Percentiles rank a stretch among this genome's conserved stretches.
phyloP scores from a whole-genome alignment of 2,888 invertebrate genomes.

The Syrphus vitripennis region DNA sequence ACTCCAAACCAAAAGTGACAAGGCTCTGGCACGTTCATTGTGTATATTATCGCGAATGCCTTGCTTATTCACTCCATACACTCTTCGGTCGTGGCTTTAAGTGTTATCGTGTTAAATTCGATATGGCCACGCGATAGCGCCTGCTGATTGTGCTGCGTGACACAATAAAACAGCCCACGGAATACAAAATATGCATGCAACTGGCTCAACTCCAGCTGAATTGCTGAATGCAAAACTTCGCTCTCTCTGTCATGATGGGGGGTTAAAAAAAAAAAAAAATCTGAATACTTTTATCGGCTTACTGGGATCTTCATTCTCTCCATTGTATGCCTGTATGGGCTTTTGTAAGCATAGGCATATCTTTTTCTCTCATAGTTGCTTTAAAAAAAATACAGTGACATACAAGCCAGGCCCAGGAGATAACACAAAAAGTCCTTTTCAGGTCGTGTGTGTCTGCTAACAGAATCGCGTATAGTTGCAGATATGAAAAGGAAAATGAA shows the following conservation, averaged over 20 bases:
- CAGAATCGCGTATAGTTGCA: background rate
- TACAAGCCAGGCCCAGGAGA: constrained; percentile 30
- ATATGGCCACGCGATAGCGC: constrained; percentile 66
- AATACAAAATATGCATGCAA: constrained; percentile 50
- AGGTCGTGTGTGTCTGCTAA: constrained; percentile 10
- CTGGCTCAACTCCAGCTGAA: background rate
- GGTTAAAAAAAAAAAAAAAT: constrained; percentile 27
- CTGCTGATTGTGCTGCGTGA: constrained; percentile 58
- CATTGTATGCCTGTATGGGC: background rate
- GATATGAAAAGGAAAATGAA: background rate
- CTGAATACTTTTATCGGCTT: constrained; percentile 44
- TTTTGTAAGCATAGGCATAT: background rate
- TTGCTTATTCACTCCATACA: constrained; percentile 12
- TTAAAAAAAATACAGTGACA: constrained; percentile 41
- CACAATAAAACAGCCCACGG: constrained; percentile 60
- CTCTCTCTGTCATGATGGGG: constrained; percentile 30
- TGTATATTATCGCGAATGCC: constrained; percentile 9
- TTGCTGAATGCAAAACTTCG: background rate
- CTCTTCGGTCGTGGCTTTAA: constrained; percentile 14
- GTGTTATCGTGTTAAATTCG: constrained; percentile 69
- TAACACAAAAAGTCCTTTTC: constrained; percentile 48
- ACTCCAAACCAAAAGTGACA: constrained; percentile 38
- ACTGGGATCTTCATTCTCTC: constrained; percentile 24
- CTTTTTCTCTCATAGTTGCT: background rate
- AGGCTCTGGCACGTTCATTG: constrained; percentile 49